Base-by-base conservation (phyloP, 2,888 invertebrate genomes). In the Diadromus collaris region DNA sequence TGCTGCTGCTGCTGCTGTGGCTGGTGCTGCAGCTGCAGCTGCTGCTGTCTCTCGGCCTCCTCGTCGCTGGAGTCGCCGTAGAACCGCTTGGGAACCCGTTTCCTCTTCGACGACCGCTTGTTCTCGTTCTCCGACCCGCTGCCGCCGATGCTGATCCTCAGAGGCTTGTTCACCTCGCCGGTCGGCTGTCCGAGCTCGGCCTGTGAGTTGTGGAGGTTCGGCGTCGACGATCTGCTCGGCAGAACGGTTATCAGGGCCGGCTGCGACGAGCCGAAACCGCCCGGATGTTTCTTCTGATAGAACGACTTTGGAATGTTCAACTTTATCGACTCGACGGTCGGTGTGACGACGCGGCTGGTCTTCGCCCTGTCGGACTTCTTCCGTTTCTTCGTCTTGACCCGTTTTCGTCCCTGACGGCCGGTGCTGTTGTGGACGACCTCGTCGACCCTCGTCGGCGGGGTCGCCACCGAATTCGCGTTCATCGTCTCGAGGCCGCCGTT, bases 11-110 rank as follows among this genome's bases (percentile, higher is more conserved):
- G 80, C 9, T 73, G 94, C 2, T 94, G 94, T 81, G 3, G 76
- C 44, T 24, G 58, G 44, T 68, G 9, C 24, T 32, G 19, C 1
- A 46, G 46, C 51, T 67, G 77, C 60, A 63, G 77, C 16, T 10
- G 79, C 7, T 72, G 94, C 2, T 94, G 94, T 81, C 88, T 91
- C 6, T 92, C 94, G 19, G 93, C 92, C 81, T 97, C 97, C 85
- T 97, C 97, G 84, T 96, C 97, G 88, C 96, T 96, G 0, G 96
- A 96, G 88, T 97, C 97, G 0, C 97, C 97, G 88, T 97, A 97
- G 89, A 97, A 97, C 87, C 95, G 95, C 87, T 97, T 97, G 0
- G 96, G 97, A 34, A 96, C 95, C 51, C 97, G 91, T 85, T 96
- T 93, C 78, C 97, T 93, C 90, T 97, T 96, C 0, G 97, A 97